These are phyloP conservation scores for Zoroaster sp. DNA, from an alignment of 53 echinoderm and acorn worm genomes.

Conservation along the genomic window DNA sequence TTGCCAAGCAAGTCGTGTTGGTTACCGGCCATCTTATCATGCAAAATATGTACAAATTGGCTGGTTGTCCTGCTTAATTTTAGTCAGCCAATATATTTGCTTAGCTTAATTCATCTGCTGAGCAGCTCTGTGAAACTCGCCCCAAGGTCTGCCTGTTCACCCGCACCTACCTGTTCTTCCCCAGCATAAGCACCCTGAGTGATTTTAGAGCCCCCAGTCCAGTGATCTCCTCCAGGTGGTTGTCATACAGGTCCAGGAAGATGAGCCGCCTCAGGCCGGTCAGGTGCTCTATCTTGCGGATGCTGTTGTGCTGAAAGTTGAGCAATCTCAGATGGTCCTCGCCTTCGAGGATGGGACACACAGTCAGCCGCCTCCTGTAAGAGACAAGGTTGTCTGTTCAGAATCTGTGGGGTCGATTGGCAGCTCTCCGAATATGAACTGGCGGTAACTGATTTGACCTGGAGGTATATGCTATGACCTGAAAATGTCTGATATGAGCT, in stretches of 20 bases:
- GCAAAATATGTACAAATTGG: no score
- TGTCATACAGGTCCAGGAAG: constrained; percentile 98
- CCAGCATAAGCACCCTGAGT: constrained; percentile 94
- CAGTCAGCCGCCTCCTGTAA: constrained; percentile 84
- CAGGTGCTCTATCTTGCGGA: constrained; percentile 85
- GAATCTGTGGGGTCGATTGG: no score
- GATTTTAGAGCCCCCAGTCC: constrained; percentile 86
- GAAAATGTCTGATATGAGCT: no score
- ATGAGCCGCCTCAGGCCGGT: constrained; percentile 81
- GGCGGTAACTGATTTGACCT: no score
- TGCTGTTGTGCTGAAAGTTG: constrained; percentile 97
- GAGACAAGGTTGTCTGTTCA: not conserved
- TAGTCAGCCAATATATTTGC: no score
- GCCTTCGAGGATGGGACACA: constrained; percentile 94
- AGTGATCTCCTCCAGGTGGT: constrained; percentile 92
- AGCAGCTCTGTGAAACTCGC: no score
- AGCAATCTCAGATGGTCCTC: constrained; percentile 90
- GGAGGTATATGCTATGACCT: no score
- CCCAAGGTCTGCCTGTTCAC: not conserved
- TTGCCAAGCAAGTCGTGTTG: no score
- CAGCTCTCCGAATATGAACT: no score
- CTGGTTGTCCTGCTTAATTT: no score
- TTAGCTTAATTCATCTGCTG: no score
- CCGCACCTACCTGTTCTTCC: constrained; percentile 86
- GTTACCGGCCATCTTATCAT: no score